Base-by-base conservation (phyloP, 2,113 vertebrate genomes). In the Maccullochella peelii region DNA sequence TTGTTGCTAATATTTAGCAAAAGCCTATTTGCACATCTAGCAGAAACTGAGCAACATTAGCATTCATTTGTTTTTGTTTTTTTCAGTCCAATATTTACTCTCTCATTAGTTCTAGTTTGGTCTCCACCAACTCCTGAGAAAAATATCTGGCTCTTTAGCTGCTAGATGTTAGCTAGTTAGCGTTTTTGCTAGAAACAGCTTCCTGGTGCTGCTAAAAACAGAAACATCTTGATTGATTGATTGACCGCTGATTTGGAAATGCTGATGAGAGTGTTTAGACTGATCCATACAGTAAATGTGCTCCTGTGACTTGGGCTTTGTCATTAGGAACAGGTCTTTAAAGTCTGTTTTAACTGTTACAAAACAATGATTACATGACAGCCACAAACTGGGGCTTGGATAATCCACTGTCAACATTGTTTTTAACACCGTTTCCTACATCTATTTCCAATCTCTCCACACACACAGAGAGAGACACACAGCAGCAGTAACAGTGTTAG, bases 391-490 rank as follows among this genome's bases (percentile, higher is more conserved):
- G 11, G 62, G 71, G 40, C 58, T 66, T 14, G 44, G 63, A 67
- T 72, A 57, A 84, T 87, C 77, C 86, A 75, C 36, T 18, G 85
- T 58, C 78, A 83, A 72, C 73, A 73, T n/a, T 27, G 25, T 70
- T 70, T 81, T 49, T 68, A 67, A 68, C 33, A 33, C 55, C 30
- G 52, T 66, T 78, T 73, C 52, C 38, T 73, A 44, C 65, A 71
- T 76, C 73, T 63, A 12, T 49, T 58, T 20, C 36, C 67, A 27
- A 8, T 82, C 77, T 79, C 78, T 83, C 11, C 27, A 79, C 38
- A 88, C 77, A 71, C 68, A 30, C 47, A 44, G 3, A 44, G 6
- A 18, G 16, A 88, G 33, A 76, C 33, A 23, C 73, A 18, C 74
- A 54, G 69, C 66, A 21, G 69, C 73, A 23, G 47, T 38, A 80